Base-by-base conservation (phyloP, 2,888 invertebrate species). In the Drosophila sordidapex region DNA sequence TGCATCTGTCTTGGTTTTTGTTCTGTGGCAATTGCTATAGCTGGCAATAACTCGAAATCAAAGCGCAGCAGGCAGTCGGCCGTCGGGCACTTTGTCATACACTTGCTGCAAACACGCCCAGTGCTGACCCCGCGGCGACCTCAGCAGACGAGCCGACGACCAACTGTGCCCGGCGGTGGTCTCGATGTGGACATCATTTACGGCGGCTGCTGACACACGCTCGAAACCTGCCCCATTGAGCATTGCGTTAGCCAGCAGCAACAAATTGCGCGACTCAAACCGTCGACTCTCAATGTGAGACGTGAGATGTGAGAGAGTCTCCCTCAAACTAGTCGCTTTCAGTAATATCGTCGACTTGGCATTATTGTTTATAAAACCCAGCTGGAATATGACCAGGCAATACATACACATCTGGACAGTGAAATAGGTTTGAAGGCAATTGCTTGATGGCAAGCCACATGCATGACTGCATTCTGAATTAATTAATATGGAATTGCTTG, bases 11-110 rank as follows among this genome's bases (percentile, higher is more conserved):
- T 48, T 38, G 70, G n/a, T 38, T 54, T 36, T 51, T 54, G 51
- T 62, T 74, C 51, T 43, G 53, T 54, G 64, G 31, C 73, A 65
- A 51, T 74, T 77, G 75, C 86, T 78, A 90, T 88, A 86, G 74
- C 89, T 78, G 69, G 84, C 81, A 83, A 85, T 85, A 90, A 85
- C 85, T 90, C 82, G 89, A 83, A 86, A 86, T 90, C 85, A 86
- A 89, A 86, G 68, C 90, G 64, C 90, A 90, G 88, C 90, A 38
- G 85, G 89, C 67, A 49, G 65, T 51, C 38, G 56, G 21, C 40
- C 10, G 71, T 65, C 81, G 49, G 76, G 54, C 81, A 80, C 70
- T 80, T 72, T 81, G 85, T 90, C 85, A 88, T 81, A 66, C 65
- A 69, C 60, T 86, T 51, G 67, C 78, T 74, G 76, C 57, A 56